Conservation (phyloP, 2,113 vertebrate genomes). For the Otis tarda region DNA sequence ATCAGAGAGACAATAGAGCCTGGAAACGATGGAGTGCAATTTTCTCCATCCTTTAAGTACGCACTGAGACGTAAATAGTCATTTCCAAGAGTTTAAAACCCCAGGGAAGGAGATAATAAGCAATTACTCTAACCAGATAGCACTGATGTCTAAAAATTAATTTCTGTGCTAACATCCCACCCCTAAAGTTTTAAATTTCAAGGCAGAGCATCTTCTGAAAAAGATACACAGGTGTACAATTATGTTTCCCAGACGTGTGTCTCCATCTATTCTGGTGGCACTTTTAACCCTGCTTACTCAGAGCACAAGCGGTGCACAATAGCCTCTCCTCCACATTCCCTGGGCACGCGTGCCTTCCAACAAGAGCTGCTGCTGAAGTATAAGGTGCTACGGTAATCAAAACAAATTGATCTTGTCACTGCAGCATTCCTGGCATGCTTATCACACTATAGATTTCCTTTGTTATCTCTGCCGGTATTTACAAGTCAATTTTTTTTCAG, state of each 20-base stretch:
- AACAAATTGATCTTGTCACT: background rate
- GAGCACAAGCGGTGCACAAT: background rate
- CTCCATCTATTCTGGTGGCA: background rate
- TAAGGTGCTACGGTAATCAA: accelerated
- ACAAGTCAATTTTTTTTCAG: background rate
- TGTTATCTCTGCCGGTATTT: background rate
- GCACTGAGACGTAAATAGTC: conserved; percentile 39
- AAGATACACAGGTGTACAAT: conserved; percentile 24
- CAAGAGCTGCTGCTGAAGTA: background rate
- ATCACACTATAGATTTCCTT: background rate
- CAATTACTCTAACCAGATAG: conserved; percentile 66
- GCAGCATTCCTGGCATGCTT: background rate
- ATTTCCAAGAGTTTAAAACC: conserved; percentile 43
- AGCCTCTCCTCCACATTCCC: background rate
- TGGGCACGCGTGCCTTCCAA: background rate
- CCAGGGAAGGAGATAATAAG: conserved; percentile 61
- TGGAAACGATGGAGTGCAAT: background rate
- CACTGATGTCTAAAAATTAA: conserved; percentile 61
- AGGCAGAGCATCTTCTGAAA: conserved; percentile 24
- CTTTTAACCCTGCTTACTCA: background rate
- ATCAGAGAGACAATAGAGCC: background rate
- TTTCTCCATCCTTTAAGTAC: conserved; percentile 24
- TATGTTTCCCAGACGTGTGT: background rate
- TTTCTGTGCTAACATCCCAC: conserved; percentile 46
- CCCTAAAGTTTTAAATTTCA: conserved; percentile 54